Percentiles rank a stretch among this genome's conserved stretches.
These are phyloP conservation scores for Sardina pilchardus DNA, from an alignment of 2,113 vertebrate genomes.

Conservation along the genomic window DNA sequence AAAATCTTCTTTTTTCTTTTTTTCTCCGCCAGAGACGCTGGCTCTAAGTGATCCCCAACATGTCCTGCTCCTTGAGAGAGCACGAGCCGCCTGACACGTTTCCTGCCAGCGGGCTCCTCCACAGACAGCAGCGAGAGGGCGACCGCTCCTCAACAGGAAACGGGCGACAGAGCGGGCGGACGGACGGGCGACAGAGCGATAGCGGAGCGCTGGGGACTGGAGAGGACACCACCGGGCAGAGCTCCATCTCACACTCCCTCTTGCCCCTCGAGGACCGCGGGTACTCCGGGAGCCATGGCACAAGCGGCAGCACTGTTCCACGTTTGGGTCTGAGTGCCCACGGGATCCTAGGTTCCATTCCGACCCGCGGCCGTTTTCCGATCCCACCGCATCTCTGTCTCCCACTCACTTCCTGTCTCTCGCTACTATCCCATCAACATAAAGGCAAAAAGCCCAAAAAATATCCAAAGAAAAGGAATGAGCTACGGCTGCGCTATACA, in stretches of 20 bases:
- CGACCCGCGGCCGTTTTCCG: too few species aligned
- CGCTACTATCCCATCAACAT: too few species aligned
- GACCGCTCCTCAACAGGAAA: constrained; percentile 56
- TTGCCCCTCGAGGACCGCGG: background rate
- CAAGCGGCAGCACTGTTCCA: too few species aligned
- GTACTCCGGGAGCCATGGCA: too few species aligned
- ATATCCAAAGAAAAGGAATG: too few species aligned
- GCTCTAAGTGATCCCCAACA: constrained; percentile 63
- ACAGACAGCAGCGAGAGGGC: constrained; percentile 72
- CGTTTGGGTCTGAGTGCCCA: too few species aligned
- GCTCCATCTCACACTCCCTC: constrained; percentile 28
- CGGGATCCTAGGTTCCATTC: too few species aligned
- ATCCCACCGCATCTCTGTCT: too few species aligned
- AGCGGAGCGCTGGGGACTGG: background rate
- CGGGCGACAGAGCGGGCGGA: too few species aligned
- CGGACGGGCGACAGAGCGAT: background rate
- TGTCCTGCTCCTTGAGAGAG: constrained; percentile 72
- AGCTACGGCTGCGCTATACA: too few species aligned
- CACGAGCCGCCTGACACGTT: constrained; percentile 75
- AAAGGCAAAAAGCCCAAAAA: too few species aligned
- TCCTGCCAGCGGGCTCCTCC: constrained; percentile 72
- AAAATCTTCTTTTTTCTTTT: background rate
- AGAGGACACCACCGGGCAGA: background rate
- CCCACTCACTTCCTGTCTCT: too few species aligned
- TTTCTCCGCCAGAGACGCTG: constrained; percentile 34